Base-by-base conservation (phyloP, 2,113 vertebrate genomes). In the Rallus limicola region DNA sequence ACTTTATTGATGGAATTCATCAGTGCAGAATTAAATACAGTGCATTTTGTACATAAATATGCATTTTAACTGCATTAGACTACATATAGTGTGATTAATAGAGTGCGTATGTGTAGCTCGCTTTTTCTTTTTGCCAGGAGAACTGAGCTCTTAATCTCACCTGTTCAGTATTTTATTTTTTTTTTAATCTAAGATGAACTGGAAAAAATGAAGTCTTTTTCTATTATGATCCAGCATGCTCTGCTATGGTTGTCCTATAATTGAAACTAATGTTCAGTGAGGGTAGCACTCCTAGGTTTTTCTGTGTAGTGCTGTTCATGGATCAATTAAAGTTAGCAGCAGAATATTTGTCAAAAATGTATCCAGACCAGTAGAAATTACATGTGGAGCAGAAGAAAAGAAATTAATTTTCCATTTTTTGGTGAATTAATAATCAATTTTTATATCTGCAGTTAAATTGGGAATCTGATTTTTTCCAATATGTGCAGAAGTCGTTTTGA, bases 201-300 rank as follows among this genome's bases (percentile, higher is more conserved):
- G 8, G 23, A 50, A 95, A 94, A 96, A 90, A 95, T 75, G 1
- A 91, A 96, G 67, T 92, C 69, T 1, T 80, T 82, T 96, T 92
- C 78, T 92, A 71, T 75, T 95, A 89, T 81, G 58, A 96, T 78
- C 13, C 44, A 86, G 46, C 34, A 46, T 78, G 50, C 67, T 95
- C 86, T 95, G 72, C 79, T 94, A 74, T 24, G 94, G 48, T 67
- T 82, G 56, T 38, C 29, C 65, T 58, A 46, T 97, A 97, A 97
- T 93, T 96, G 95, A 97, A 98, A 96, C 69, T 86, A 97, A 97
- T 94, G 80, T 46, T 96, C 58, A 93, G 16, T 67, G 91, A 95
- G 90, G 38, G 77, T 33, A 94, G 36, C 29, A 82, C n/a, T 88
- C 28, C 34, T n/a, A 86, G 50, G n/a, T 84, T 96, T 92, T 94